Percentiles rank a stretch among this genome's conserved stretches.
Evolutionary conservation across 2,797 vertebrate genomes (phyloP).

Genomic region (Ispidina picta): DNA sequence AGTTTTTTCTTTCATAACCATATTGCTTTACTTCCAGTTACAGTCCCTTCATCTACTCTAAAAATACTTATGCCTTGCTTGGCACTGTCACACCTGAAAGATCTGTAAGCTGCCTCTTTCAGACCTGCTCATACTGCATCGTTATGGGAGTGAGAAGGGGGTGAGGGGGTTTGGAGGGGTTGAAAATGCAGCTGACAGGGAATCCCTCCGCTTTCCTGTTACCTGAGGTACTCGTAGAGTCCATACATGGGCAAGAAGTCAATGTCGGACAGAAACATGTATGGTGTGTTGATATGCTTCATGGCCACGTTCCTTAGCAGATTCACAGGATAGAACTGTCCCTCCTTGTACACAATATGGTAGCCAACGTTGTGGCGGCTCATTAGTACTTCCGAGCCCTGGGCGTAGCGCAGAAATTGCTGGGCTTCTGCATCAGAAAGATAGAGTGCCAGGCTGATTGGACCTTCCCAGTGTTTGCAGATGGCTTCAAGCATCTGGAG

Average conservation of each 20-base stretch:
- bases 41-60: background rate
- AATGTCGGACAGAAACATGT: conserved; percentile 97
- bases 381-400: conserved; percentile 97
- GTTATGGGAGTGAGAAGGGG: background rate
- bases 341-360: conserved; percentile 98
- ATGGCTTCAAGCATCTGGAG: conserved; percentile 99
- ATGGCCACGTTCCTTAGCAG: conserved; percentile 96
- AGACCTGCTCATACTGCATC: background rate
- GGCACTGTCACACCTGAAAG: background rate
- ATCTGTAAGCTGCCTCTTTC: background rate
- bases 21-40: background rate
- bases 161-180: background rate
- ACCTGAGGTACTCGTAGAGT: conserved; percentile 99
- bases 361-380: conserved; percentile 94
- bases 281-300: conserved; percentile 95
- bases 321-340: conserved; percentile 98
- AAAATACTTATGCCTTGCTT: background rate
- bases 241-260: conserved; percentile 99
- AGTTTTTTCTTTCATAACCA: background rate
- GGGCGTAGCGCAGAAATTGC: conserved; percentile 96
- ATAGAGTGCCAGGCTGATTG: conserved; percentile 96
- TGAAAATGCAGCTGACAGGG: rapidly evolving
- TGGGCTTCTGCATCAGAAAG: conserved; percentile 97
- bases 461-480: conserved; percentile 99
- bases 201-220: background rate